Evolutionary conservation across 2,113 vertebrate genomes (phyloP).

Genomic region (Oncorhynchus nerka): DNA sequence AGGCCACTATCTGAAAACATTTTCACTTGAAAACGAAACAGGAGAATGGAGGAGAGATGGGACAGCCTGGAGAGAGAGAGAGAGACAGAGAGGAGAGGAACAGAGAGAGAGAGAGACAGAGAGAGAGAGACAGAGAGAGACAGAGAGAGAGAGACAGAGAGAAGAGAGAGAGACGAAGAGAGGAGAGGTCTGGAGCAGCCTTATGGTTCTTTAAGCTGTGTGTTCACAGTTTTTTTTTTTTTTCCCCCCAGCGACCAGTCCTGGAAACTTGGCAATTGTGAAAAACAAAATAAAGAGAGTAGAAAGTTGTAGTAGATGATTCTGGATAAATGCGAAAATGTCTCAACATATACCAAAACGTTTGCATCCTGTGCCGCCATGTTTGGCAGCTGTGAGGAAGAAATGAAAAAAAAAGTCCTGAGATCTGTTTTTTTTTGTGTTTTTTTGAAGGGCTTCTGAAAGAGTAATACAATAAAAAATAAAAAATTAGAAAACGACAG

Average conservation of each 20-base stretch:
- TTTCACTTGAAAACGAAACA: conserved; percentile 29
- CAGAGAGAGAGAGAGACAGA: too few relatives aligned
- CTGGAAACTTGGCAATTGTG: conserved; percentile 73
- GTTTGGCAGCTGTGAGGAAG: conserved; percentile 72
- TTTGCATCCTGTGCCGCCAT: conserved; percentile 69
- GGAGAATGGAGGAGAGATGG: background rate
- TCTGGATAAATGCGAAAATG: conserved; percentile 52
- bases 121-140: too few relatives aligned
- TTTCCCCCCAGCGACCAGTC: conserved; percentile 66
- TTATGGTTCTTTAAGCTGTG: conserved; percentile 71
- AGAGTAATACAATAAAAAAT: conserved; percentile 55
- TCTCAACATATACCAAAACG: conserved; percentile 38
- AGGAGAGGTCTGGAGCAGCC: conserved; percentile 63
- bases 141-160: too few relatives aligned
- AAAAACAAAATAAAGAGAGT: conserved; percentile 44
- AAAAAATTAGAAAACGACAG: conserved; percentile 46
- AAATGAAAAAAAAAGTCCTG: conserved; percentile 84
- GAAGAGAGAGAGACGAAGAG: background rate
- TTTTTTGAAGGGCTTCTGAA: conserved; percentile 67
- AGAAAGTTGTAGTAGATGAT: conserved; percentile 25
- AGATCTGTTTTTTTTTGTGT: conserved; percentile 73
- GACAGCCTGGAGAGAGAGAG: background rate
- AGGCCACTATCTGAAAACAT: conserved; percentile 74
- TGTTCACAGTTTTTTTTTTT: conserved; percentile 81
- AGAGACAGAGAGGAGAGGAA: background rate